Evolutionary conservation across 1,140 invertebrate species (phyloP).

Genomic region (Augochlora pura): DNA sequence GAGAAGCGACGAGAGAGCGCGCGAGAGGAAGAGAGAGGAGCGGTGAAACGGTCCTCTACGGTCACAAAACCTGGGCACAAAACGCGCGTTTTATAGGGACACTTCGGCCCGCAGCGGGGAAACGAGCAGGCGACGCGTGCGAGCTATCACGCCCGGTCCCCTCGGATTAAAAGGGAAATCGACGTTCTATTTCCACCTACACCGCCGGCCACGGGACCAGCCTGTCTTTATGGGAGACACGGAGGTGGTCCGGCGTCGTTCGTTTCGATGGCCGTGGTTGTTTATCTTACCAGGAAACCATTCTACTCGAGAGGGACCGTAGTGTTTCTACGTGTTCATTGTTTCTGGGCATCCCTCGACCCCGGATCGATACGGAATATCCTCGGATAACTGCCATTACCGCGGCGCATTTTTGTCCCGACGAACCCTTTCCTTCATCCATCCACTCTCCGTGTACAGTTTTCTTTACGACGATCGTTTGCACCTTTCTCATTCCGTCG

Average conservation of each 20-base stretch:
- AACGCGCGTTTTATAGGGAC: constrained; percentile 60
- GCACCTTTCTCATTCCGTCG: too few relatives aligned
- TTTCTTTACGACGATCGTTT: too few relatives aligned
- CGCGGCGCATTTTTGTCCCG: too few relatives aligned
- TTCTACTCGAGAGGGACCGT: constrained; percentile 24
- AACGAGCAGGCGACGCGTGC: constrained; percentile 57
- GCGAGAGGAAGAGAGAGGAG: too few relatives aligned
- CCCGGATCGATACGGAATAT: constrained; percentile 15
- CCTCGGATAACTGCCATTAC: too few relatives aligned
- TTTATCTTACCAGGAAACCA: constrained; percentile 33
- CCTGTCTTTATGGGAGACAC: constrained; percentile 56
- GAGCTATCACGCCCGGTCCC: constrained; percentile 54
- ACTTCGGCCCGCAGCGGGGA: neutral
- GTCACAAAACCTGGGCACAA: constrained; percentile 49
- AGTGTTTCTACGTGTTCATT: constrained; percentile 44
- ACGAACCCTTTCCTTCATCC: too few relatives aligned
- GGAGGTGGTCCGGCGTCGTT: constrained; percentile 57
- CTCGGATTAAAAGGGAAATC: constrained; percentile 62
- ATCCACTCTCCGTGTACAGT: too few relatives aligned
- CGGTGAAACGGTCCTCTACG: constrained; percentile 51
- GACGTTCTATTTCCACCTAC: constrained; percentile 61
- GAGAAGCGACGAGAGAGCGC: too few relatives aligned
- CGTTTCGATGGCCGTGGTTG: constrained; percentile 41
- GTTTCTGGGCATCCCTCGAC: constrained; percentile 26
- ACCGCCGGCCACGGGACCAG: neutral